Evolutionary conservation across 2,113 vertebrate species (phyloP).

Genomic region (Rhabdomys dilectus): DNA sequence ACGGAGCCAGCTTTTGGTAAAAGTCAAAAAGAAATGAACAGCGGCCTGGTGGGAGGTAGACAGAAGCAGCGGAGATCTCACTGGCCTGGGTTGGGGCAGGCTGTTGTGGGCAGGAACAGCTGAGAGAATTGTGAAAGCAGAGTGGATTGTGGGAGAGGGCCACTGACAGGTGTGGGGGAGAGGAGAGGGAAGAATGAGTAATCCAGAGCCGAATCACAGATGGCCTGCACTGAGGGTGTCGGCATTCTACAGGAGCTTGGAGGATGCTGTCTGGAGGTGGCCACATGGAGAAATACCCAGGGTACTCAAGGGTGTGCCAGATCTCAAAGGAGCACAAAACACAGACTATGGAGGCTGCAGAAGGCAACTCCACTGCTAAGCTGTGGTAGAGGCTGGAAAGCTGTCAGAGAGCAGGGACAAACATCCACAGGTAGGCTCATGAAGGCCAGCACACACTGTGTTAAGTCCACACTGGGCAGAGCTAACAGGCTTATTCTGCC

Average conservation of each 20-base stretch:
- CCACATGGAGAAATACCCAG: neutral
- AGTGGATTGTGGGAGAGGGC: neutral
- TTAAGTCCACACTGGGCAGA: neutral
- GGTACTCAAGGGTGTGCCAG: neutral
- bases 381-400: neutral
- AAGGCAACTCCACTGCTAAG: neutral
- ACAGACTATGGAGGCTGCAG: neutral
- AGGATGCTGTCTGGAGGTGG: neutral
- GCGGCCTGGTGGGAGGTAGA: neutral
- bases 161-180: neutral
- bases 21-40: neutral
- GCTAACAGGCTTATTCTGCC: neutral
- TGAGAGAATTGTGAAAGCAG: neutral
- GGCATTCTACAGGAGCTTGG: neutral
- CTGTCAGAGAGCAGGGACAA: too few relatives aligned
- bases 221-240: neutral
- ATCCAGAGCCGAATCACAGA: neutral
- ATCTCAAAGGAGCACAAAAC: fast-evolving
- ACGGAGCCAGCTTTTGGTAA: neutral
- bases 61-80: neutral
- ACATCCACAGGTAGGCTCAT: neutral
- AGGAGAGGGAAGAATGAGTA: neutral
- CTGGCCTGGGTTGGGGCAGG: neutral
- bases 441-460: neutral
- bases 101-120: neutral